Conservation (phyloP, 30 jellyfish, hydroid and myxozoan genomes). For the Pelagia noctiluca region DNA sequence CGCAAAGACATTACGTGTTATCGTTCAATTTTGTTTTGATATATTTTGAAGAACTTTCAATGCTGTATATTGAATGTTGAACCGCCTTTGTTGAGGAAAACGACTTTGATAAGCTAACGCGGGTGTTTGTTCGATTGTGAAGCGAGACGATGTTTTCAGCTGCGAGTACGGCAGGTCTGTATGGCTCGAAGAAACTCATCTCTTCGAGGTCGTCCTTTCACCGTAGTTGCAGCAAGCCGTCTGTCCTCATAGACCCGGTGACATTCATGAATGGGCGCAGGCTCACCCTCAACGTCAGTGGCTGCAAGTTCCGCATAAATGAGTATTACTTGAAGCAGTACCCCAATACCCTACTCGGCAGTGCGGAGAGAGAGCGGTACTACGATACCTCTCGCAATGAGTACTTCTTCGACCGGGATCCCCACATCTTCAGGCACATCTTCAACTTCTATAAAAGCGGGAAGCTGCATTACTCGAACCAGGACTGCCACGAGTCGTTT, state of each 20-base stretch:
- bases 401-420: conserved; percentile 97
- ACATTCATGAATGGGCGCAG: conserved; percentile 79
- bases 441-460: conserved; percentile 93
- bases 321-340: conserved; percentile 82
- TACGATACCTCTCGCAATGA: conserved; percentile 83
- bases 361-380: conserved; percentile 67
- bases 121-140: no score
- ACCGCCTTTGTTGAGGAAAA: no score
- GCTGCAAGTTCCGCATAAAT: conserved; percentile 83
- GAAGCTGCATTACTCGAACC: conserved; percentile 83
- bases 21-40: no score
- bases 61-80: no score
- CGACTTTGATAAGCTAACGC: no score
- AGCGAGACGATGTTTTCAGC: conserved; percentile 42
- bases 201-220: conserved; percentile 37
- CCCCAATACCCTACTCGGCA: conserved; percentile 96
- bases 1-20: no score
- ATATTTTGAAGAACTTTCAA: no score
- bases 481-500: conserved; percentile 93
- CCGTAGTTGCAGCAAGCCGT: conserved; percentile 81
- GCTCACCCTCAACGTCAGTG: conserved; percentile 90
- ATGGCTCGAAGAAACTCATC: conserved; percentile 45
- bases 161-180: conserved; percentile 44
- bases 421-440: conserved; percentile 87
- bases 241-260: conserved; percentile 84